Base-by-base conservation (phyloP, 2,113 vertebrate species). In the Macheiramphus alcinus region DNA sequence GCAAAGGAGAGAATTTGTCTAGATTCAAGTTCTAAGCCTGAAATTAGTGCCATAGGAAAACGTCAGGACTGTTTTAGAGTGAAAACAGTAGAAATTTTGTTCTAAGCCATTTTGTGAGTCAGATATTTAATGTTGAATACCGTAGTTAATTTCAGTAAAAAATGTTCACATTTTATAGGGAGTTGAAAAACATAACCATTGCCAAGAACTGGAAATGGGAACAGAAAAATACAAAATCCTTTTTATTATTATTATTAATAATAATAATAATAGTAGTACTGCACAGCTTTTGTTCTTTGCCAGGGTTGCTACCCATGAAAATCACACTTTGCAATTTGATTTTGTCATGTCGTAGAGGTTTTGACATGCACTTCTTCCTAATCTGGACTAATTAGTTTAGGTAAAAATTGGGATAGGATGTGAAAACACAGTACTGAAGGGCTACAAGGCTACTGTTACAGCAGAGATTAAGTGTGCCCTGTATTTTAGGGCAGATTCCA, bases 1-100 rank as follows among this genome's bases (percentile, higher is more conserved):
- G 36, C 29, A 59, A 85, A 47, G 11, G 26, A 80, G 16, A 52
- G 48, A 76, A 65, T 72, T 86, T 52, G 19, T 76, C 27, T 76
- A 20, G 8, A 13, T 65, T 75, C 0, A 0, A 70, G 61, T 78
- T 80, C 26, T 36, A 59, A 73, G 10, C 8, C 42, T 66, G 45
- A 82, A 92, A 66, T 66, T 43, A 40, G 16, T 58, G 27, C 11
- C 22, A 31, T 36, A 40, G 48, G 27, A 92, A 89, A 78, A 70
- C 40, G 1, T 75, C 16, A 34, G 40, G 50, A 45, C 13, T 38
- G 2, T 62, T 73, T 65, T 53, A 38, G 29, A 52, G 22, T 59
- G 23, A 66, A 80, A 68, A 36, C 14, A 34, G 17, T 61, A 55
- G 19, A 55, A 62, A 56, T 66, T 56, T 47, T 55, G 6, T 80